phyloP scores from a whole-genome alignment of 2,888 invertebrate species.

The Rhagonycha fulva region DNA sequence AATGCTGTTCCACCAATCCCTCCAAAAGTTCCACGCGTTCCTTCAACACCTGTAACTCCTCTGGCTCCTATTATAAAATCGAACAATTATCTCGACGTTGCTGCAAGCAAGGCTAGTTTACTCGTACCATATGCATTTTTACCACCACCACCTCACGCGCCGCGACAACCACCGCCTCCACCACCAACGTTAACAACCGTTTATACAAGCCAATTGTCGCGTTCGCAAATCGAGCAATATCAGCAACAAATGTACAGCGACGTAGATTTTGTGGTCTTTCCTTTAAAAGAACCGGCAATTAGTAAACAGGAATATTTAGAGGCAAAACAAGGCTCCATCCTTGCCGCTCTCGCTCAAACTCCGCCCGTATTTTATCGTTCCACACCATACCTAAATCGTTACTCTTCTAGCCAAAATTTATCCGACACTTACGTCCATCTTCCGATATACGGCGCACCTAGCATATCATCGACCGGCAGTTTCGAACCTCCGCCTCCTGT shows the following conservation, averaged over 20 bases:
- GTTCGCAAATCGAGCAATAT: conserved; percentile 83
- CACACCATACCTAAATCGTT: conserved; percentile 79
- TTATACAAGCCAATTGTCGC: conserved; percentile 70
- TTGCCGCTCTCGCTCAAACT: conserved; percentile 68
- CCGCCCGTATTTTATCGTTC: conserved; percentile 79
- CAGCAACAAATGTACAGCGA: conserved; percentile 90
- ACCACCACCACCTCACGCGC: conserved; percentile 73
- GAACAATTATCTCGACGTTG: conserved; percentile 67
- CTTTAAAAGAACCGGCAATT: conserved; percentile 84
- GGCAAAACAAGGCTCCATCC: conserved; percentile 78
- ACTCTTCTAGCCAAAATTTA: conserved; percentile 81
- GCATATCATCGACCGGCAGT: conserved; percentile 66
- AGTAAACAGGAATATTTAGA: conserved; percentile 91
- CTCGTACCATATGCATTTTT: conserved; percentile 58
- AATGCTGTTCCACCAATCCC: conserved; percentile 52
- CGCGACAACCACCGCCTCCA: conserved; percentile 64
- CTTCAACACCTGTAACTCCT: conserved; percentile 54
- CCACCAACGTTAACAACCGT: conserved; percentile 73
- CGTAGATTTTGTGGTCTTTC: conserved; percentile 90
- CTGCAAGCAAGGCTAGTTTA: conserved; percentile 59
- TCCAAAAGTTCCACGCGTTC: conserved; percentile 56
- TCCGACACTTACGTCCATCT: conserved; percentile 75
- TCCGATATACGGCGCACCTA: conserved; percentile 70
- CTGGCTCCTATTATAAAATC: conserved; percentile 60
- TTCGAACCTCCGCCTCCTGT: conserved; percentile 67